Base-by-base conservation (phyloP, 2,888 invertebrate genomes). In the Oscheius myriophilus region DNA sequence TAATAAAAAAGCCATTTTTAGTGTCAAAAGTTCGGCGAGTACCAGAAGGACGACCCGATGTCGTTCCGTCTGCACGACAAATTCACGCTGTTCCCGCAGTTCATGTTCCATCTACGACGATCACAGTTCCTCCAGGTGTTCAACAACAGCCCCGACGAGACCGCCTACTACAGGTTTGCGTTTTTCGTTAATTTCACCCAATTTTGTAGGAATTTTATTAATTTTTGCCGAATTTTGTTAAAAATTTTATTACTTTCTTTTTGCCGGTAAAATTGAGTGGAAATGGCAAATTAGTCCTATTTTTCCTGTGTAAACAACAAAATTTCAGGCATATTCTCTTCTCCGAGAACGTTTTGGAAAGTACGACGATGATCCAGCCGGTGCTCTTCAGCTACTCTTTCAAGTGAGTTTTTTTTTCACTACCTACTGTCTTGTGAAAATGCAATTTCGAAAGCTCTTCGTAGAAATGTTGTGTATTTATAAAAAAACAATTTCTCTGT, bases 1-100 rank as follows among this genome's bases (percentile, higher is more conserved):
- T n/a, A n/a, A n/a, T n/a, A n/a, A n/a, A n/a, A n/a, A n/a, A n/a
- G n/a, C 11, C 14, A 26, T 70, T 89, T 90, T 63, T 89, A 96
- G 93, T 98, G 98, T 87, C 98, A 98, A 88, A 96, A 96, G 89
- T 99, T 99, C 89, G 98, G 97, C 66, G 96, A 98, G 87, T 99
- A 95, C 88, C 92, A 92, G 84, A 96, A 96, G 87, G 97, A 99
- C 87, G 96, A 97, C 88, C 95, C 96, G 18, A 93, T 93, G 87
- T 95, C 95, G 79, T 98, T 98, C 90, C 91, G 96, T 61, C 91
- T 98, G 71, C 92, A 93, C 1, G 96, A 96, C 87, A 96, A 96
- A 89, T 98, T 98, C 89, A 94, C 95, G 70, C 90, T 99, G 69
- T 99, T 96, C 89, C 98, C 98, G 52, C 98, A 98, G 89, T 99